phyloP scores from a whole-genome alignment of 2,797 vertebrate species.

The Sebastiscus tertius region DNA sequence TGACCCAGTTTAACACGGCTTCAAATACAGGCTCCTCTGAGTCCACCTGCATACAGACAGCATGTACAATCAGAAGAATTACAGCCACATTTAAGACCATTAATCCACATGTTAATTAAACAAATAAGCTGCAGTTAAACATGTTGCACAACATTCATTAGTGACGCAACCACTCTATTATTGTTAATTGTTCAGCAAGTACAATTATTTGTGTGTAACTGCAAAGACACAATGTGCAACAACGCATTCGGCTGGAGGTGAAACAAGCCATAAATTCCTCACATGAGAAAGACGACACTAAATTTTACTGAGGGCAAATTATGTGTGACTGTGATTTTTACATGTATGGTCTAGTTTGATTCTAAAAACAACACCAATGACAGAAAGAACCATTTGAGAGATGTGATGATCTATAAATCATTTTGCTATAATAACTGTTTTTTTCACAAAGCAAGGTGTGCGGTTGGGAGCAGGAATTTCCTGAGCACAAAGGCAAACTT shows the following conservation, averaged over 20 bases:
- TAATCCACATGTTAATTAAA: neutral
- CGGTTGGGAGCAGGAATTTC: slow-evolving; percentile 68
- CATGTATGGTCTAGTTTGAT: slow-evolving; percentile 51
- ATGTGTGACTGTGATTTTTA: slow-evolving; percentile 38
- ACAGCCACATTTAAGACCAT: neutral
- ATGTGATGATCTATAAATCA: slow-evolving; percentile 67
- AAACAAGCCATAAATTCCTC: slow-evolving; percentile 2
- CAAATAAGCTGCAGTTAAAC: neutral
- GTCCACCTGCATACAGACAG: slow-evolving; percentile 86
- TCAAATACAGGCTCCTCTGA: slow-evolving; percentile 98
- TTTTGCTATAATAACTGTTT: slow-evolving; percentile 63
- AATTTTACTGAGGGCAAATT: slow-evolving; percentile 29
- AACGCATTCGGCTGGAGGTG: neutral
- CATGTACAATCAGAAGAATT: neutral
- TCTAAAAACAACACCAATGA: slow-evolving; percentile 51
- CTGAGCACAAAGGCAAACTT: slow-evolving; percentile 61
- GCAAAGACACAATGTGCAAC: neutral
- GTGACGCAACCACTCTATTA: neutral
- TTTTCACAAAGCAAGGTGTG: slow-evolving; percentile 51
- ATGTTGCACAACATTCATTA: neutral
- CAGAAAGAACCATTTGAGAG: slow-evolving; percentile 33
- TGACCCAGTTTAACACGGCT: slow-evolving; percentile 97
- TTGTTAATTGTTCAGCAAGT: neutral
- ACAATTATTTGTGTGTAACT: neutral
- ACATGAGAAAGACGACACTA: neutral